phyloP scores from a whole-genome alignment of 2,797 vertebrate species.

The Myoxocephalus aenaeus region DNA sequence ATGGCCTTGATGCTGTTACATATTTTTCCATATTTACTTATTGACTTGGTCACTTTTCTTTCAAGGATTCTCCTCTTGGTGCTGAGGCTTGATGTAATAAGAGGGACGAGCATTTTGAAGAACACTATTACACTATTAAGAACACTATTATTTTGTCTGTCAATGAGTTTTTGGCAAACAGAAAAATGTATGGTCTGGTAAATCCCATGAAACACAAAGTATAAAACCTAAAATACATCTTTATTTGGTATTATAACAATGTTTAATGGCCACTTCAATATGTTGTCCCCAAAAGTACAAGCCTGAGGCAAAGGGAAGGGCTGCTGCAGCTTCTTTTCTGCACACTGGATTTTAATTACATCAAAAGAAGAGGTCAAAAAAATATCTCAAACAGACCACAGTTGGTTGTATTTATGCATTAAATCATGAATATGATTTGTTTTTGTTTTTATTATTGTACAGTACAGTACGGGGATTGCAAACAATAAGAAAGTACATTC shows the following conservation, averaged over 20 bases:
- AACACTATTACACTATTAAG: too few relatives aligned
- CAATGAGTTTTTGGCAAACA: background rate
- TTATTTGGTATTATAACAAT: background rate
- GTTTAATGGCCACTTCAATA: background rate
- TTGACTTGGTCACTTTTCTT: constrained; percentile 6
- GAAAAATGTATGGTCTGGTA: background rate
- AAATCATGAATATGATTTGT: background rate
- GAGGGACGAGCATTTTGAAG: constrained; percentile 1
- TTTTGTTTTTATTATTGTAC: background rate
- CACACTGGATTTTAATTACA: background rate
- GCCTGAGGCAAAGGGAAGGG: background rate
- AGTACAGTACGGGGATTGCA: background rate
- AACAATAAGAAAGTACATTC: background rate
- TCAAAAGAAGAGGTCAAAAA: background rate
- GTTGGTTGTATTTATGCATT: background rate
- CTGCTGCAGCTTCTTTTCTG: background rate
- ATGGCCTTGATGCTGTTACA: constrained; percentile 16
- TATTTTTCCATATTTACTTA: constrained; percentile 28
- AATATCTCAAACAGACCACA: background rate
- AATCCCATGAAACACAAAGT: background rate
- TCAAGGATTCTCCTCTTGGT: background rate
- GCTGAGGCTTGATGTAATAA: background rate
- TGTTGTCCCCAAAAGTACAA: background rate
- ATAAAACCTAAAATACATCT: background rate
- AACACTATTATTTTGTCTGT: background rate